These are phyloP conservation scores for Drosophila rhopaloa DNA, from an alignment of 1,140 invertebrate species.

Conservation along the genomic window DNA sequence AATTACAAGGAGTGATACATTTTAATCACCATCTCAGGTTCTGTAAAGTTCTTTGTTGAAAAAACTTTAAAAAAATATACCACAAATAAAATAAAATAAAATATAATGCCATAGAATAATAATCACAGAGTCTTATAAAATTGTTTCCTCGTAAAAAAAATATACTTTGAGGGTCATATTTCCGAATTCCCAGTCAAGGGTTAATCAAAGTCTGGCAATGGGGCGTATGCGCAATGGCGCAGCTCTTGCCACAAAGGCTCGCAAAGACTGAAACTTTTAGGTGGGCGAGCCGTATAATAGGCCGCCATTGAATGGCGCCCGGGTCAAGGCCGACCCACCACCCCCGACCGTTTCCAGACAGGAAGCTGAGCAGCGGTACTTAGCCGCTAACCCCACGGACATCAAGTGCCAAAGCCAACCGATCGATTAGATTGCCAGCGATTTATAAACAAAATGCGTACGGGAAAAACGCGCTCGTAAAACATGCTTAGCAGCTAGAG, in stretches of 20 bases:
- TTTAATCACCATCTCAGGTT: no score
- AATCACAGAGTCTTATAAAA: no score
- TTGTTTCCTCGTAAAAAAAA: no score
- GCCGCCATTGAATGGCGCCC: slow-evolving; percentile 34
- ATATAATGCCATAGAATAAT: no score
- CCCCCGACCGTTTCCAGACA: slow-evolving; percentile 29
- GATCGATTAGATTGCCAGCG: slow-evolving; percentile 68
- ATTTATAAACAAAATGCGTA: slow-evolving; percentile 36
- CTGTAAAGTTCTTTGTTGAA: no score
- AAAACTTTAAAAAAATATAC: no score
- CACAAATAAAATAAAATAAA: no score
- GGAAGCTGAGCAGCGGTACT: slow-evolving; percentile 30
- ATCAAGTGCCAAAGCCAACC: slow-evolving; percentile 58
- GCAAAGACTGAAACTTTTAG: slow-evolving; percentile 34
- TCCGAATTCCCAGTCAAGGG: slow-evolving; percentile 3
- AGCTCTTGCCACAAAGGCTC: slow-evolving; percentile 13
- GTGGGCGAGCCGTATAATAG: slow-evolving; percentile 27
- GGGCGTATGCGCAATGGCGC: slow-evolving; percentile 54
- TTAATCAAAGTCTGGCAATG: slow-evolving; percentile 26
- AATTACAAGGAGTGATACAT: no score
- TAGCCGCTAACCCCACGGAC: slow-evolving; percentile 56
- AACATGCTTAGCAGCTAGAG: slow-evolving; percentile 14
- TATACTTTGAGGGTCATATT: no score
- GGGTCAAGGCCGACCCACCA: slow-evolving; percentile 56
- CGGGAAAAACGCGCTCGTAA: slow-evolving; percentile 17